These are phyloP conservation scores for Norana najaformis DNA, from an alignment of 2,888 invertebrate species.

Conservation along the genomic window DNA sequence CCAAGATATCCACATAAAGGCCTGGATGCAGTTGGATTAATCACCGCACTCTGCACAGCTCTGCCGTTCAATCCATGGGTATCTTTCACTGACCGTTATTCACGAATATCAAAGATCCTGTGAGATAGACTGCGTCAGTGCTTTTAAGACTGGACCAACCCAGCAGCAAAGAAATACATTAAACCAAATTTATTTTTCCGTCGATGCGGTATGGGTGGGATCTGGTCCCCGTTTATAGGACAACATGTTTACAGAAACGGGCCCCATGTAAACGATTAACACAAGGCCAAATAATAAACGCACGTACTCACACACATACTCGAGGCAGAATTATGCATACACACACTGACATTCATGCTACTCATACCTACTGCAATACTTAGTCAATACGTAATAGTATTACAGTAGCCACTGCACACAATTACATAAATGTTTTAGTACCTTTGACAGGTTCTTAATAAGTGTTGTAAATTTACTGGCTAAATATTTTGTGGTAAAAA, in stretches of 20 bases:
- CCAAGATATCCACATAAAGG: no score
- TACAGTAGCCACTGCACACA: no score
- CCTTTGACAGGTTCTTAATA: no score
- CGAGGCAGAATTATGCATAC: neutral
- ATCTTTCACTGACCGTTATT: neutral
- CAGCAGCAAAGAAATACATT: neutral
- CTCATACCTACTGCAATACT: no score
- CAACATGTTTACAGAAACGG: slow-evolving; percentile 3
- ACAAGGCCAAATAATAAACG: neutral
- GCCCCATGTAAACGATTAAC: neutral
- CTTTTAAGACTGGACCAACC: neutral
- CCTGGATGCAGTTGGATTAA: no score
- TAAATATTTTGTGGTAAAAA: no score
- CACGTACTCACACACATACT: neutral
- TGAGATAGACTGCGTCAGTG: neutral
- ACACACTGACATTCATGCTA: neutral
- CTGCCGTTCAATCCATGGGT: no score
- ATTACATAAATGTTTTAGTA: no score
- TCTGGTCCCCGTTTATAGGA: neutral
- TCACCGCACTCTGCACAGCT: no score
- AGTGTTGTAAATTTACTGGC: no score
- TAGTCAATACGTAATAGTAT: no score
- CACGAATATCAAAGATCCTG: neutral
- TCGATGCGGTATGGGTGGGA: neutral
- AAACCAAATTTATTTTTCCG: neutral